Conservation (phyloP, 2,113 vertebrate species). For the Gambusia holbrooki region DNA sequence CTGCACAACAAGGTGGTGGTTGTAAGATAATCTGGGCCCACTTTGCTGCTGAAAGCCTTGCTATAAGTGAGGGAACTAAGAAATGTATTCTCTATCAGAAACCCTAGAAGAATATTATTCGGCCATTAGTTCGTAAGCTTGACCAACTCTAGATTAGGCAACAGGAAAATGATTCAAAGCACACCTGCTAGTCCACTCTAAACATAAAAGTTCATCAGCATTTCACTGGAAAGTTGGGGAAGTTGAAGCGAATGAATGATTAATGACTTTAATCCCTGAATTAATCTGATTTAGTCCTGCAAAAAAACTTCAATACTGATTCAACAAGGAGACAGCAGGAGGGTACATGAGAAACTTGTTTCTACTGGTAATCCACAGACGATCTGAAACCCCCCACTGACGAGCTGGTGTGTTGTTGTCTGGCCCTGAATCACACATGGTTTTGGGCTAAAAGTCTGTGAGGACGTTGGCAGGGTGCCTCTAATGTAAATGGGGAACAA, state of each 20-base stretch:
- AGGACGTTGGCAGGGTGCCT: neutral
- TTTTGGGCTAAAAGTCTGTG: slow-evolving; percentile 1
- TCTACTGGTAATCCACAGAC: slow-evolving; percentile 51
- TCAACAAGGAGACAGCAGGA: neutral
- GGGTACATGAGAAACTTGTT: slow-evolving; percentile 24
- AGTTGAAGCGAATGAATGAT: neutral
- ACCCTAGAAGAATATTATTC: too few relatives aligned
- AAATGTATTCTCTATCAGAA: too few relatives aligned
- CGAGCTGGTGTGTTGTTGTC: slow-evolving; percentile 33
- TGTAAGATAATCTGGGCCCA: too few relatives aligned
- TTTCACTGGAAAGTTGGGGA: neutral
- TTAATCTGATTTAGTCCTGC: slow-evolving; percentile 3
- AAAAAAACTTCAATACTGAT: slow-evolving; percentile 20
- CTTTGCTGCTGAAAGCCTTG: too few relatives aligned
- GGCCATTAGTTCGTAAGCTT: too few relatives aligned
- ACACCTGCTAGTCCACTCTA: too few relatives aligned
- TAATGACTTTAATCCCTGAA: neutral
- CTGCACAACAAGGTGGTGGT: too few relatives aligned
- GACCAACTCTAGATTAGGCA: too few relatives aligned
- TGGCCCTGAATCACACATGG: slow-evolving; percentile 11
- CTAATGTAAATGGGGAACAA: neutral
- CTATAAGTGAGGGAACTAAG: too few relatives aligned
- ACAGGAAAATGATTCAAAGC: too few relatives aligned
- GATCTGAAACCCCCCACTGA: slow-evolving; percentile 39
- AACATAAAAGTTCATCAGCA: neutral